Evolutionary conservation across 2,888 invertebrate species (phyloP).

Genomic region (Timandra comae): DNA sequence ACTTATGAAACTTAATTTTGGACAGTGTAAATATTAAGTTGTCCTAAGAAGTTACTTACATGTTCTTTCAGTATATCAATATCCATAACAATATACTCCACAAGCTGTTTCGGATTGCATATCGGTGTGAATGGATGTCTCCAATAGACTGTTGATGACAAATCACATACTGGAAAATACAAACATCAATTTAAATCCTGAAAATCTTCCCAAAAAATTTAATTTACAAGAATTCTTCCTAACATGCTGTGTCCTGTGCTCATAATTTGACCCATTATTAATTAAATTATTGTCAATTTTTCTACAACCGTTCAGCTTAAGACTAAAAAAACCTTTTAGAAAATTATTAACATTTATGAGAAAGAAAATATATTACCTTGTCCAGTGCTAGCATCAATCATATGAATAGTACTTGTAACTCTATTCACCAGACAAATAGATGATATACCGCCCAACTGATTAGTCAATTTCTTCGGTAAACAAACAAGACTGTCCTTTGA

Average conservation of each 20-base stretch:
- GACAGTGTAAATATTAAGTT: too few relatives aligned
- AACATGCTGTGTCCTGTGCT: too few relatives aligned
- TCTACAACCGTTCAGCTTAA: too few relatives aligned
- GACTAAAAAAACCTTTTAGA: background rate
- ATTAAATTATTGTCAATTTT: too few relatives aligned
- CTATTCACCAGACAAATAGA: slow-evolving; percentile 92
- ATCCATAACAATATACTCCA: slow-evolving; percentile 96
- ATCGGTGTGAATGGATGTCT: slow-evolving; percentile 90
- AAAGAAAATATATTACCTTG: slow-evolving; percentile 78
- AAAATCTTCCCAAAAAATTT: too few relatives aligned
- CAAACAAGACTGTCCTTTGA: slow-evolving; percentile 97
- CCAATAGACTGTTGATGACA: slow-evolving; percentile 89
- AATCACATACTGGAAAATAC: slow-evolving; percentile 87
- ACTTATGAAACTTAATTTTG: too few relatives aligned
- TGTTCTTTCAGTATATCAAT: slow-evolving; percentile 85
- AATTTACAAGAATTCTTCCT: too few relatives aligned
- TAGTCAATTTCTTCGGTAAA: slow-evolving; percentile 89
- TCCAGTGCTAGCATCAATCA: slow-evolving; percentile 93
- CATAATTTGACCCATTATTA: too few relatives aligned
- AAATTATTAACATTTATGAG: background rate
- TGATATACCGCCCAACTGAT: slow-evolving; percentile 90
- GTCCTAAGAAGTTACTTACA: slow-evolving; percentile 44
- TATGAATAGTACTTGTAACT: slow-evolving; percentile 91
- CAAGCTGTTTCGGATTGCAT: slow-evolving; percentile 92
- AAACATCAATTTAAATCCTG: background rate